Base-by-base conservation (phyloP, 2,797 vertebrate species). In the Sebastes diploproa region DNA sequence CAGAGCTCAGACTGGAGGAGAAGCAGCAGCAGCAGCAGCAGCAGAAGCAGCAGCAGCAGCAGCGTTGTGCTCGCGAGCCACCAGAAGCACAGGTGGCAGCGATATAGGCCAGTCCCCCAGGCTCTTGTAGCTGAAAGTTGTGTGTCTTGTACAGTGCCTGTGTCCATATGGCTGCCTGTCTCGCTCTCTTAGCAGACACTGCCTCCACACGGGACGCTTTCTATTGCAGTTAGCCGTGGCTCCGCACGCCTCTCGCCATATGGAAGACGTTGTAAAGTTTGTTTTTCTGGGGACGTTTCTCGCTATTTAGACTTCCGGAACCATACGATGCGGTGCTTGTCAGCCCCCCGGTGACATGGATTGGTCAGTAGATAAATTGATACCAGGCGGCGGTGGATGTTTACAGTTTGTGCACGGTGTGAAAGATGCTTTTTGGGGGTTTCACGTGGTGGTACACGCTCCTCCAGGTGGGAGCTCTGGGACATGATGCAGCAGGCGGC, bases 21-120 rank as follows among this genome's bases (percentile, higher is more conserved):
- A 56, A 68, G 88, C 81, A 34, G 34, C 4, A 36, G 34, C 34
- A 36, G 34, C 0, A 81, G 85, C 83, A 78, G 83, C 4, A 36
- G 34, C 34, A 36, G 34, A 1, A 81, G 85, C 83, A 78, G 83
- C 75, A 75, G 86, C 81, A 81, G 85, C 82, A 76, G 86, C 85
- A 78, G 84, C 74, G 42, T 27, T 86, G 88, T 72, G 89, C 83
- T 84, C 75, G 54, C 76, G 7, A 86, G 83, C 75, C 86, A 73
- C 87, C 91, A 91, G 88, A 80, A 92, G 93, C 94, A 95, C 97
- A 97, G 97, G 97, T 98, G 97, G 96, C 92, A 95, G 91, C 95
- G 94, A 97, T 97, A 94, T 96, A 97, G 97, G 96, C 96, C 96
- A 96, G 93, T 96, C 97, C 97, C 97, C 96, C 88, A 96, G 97